phyloP scores from a whole-genome alignment of 2,113 vertebrate genomes.

The Erythrocebus patas region DNA sequence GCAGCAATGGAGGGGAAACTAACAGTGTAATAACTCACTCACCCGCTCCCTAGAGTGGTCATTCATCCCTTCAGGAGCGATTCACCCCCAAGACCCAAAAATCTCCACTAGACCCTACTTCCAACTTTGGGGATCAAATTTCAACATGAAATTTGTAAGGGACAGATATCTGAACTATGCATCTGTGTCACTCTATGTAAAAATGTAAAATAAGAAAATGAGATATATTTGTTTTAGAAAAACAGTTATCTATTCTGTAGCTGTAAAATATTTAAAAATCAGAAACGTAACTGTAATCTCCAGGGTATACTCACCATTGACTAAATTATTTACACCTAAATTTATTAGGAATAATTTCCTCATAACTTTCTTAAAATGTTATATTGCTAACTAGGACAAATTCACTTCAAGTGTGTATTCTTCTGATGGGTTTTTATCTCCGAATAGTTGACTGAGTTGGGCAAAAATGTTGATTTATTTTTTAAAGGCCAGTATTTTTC shows the following conservation, averaged over 20 bases:
- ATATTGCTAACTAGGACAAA: neutral
- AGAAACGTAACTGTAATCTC: neutral
- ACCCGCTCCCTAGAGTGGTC: neutral
- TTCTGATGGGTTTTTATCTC: neutral
- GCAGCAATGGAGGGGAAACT: neutral
- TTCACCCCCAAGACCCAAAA: neutral
- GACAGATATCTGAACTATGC: neutral
- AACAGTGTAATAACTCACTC: neutral
- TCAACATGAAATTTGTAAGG: neutral
- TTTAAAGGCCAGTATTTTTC: neutral
- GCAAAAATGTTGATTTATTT: neutral
- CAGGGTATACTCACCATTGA: neutral
- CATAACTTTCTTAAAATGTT: neutral
- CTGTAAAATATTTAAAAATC: slow-evolving; percentile 4
- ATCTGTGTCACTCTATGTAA: neutral
- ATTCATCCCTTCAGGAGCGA: neutral
- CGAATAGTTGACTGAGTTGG: neutral
- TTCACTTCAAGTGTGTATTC: neutral
- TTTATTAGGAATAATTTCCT: neutral
- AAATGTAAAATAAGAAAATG: neutral
- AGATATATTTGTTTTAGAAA: neutral
- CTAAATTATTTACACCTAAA: neutral
- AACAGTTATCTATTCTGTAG: neutral
- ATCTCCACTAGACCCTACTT: neutral
- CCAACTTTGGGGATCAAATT: neutral